phyloP scores from a whole-genome alignment of 2,888 invertebrate species.

The Drosophila paranaensis region DNA sequence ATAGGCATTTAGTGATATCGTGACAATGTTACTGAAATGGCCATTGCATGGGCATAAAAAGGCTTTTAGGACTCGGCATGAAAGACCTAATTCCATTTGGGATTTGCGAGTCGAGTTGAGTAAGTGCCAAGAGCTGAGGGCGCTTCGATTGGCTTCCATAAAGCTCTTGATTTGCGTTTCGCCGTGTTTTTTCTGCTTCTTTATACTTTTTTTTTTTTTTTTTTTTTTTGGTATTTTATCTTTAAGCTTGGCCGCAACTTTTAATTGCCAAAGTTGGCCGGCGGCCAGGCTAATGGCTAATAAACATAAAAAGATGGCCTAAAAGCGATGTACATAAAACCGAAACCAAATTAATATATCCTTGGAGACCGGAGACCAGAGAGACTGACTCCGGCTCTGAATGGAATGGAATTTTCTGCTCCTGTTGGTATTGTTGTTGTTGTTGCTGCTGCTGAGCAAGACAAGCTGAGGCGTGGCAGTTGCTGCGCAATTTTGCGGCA shows the following conservation, averaged over 20 bases:
- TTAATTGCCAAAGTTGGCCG: constrained; percentile 70
- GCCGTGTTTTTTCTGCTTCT: neutral
- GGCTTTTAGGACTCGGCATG: neutral
- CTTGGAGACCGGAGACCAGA: constrained; percentile 65
- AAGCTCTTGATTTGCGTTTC: neutral
- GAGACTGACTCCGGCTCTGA: neutral
- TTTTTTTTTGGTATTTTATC: constrained; percentile 1
- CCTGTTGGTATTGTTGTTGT: neutral
- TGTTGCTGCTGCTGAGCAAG: neutral
- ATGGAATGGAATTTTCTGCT: neutral
- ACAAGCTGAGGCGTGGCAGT: constrained; percentile 18
- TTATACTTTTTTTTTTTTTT: neutral
- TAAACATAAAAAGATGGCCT: constrained; percentile 67
- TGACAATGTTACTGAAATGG: neutral
- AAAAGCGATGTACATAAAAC: constrained; percentile 68
- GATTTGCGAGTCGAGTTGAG: neutral
- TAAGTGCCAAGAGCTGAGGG: constrained; percentile 2
- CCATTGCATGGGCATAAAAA: constrained; percentile 7
- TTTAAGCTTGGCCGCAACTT: constrained; percentile 52
- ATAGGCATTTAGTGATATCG: neutral
- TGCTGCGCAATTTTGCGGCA: constrained; percentile 71
- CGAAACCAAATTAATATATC: constrained; percentile 78
- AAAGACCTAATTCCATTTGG: neutral
- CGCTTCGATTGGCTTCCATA: constrained; percentile 5
- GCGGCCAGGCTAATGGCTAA: constrained; percentile 72